Evolutionary conservation across 2,888 invertebrate species (phyloP), one percentile per base, ranked within the genome.

Genomic region (Chironomus tentans): DNA sequence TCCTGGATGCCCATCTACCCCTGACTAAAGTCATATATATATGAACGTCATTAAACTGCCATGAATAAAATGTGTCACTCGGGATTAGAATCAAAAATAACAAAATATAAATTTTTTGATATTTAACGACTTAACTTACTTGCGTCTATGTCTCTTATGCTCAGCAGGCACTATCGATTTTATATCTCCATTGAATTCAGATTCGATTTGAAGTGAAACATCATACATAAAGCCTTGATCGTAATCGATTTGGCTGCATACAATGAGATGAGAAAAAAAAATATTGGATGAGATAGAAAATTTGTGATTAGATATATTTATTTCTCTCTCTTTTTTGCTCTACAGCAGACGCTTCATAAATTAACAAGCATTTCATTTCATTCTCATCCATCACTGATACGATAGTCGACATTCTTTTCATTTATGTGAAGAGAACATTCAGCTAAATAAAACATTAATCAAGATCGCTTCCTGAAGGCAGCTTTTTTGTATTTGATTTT

Each of bases 111-210:
- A 28, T 4, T 4, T 4, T 5, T 46, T 4, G 12, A 28, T 38
- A 12, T 38, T 69, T 24, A 3, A 28, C 5, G 1, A 48, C 22
- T 13, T 22, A 5, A 70, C 68, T 47, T 80, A 84, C 84, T 84
- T 84, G 80, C 83, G 84, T 80, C 82, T 82, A 78, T 82, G 82
- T 80, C 81, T 82, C 80, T 81, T 82, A 78, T 80, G 80, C 28
- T 76, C 76, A 79, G 81, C 81, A 79, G 83, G 83, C 80, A 84
- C 83, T 80, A 83, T 83, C 79, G 82, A 82, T 78, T 83, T 81
- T 80, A 84, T 82, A 81, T 84, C 84, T 79, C 82, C 83, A 79
- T 82, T 83, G 80, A 82, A 82, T 80, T 83, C 83, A 76, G 81
- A 81, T 78, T 84, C 84, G 73, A 81, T 81, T 81, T 83, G 83